Evolutionary conservation across 2,113 vertebrate species (phyloP), one percentile per base, ranked within the genome.

Genomic region (Thalassarche chlororhynchos): DNA sequence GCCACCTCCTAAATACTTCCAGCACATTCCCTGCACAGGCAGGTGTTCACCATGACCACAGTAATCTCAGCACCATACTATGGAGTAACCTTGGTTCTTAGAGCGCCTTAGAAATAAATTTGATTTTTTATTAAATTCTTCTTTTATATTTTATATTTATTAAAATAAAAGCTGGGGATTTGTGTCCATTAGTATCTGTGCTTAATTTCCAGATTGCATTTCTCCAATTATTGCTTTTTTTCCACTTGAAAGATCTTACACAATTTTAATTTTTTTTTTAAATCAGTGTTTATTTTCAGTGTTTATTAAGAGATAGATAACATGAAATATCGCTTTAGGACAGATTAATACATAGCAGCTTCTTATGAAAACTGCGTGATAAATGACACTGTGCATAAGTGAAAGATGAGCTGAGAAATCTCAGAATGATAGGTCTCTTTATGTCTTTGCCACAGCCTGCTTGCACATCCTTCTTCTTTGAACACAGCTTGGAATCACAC

Each of bases 351-450:
- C 16, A 57, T 49, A 76, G n/a, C 70, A 94, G 38, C 58, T 94
- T 70, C 78, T 83, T 94, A 85, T 29, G 75, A 91, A 91, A 78
- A 47, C 61, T 74, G 40, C 10, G 42, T 93, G 93, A 96, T 80
- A 88, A 94, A 95, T 88, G 76, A 54, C 69, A 82, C 32, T 5
- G 1, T 38, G 70, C 26, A 14, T 62, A 80, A 91, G 64, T 95
- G 93, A 96, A 87, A 85, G 78, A 88, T 83, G 91, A 90, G 75
- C 78, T 94, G 93, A 93, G 74, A 84, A 88, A 91, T 72, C 46
- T 87, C 58, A 47, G 82, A 94, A 92, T 66, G 84, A 89, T 38
- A 91, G n/a, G 78, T 90, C 79, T 71, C 89, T 94, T 90, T 92
- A 87, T 79, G 79, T 86, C 78, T 66, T 94, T 90, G 62, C 71